Conservation (phyloP, 1,140 invertebrate species). For the Manduca sexta region DNA sequence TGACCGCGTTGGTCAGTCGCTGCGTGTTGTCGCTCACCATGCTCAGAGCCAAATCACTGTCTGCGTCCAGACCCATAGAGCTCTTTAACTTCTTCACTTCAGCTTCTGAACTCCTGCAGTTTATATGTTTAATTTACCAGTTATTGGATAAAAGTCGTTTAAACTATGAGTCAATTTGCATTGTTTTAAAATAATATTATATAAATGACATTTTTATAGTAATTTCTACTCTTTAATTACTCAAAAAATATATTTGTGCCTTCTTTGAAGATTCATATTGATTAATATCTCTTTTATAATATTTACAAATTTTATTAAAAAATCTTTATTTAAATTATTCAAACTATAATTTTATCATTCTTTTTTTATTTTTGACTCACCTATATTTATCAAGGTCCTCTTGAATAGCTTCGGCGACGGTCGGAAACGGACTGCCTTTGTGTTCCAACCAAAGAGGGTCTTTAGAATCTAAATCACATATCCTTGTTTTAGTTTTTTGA, state of each 20-base stretch:
- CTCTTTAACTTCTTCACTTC: slow-evolving; percentile 96
- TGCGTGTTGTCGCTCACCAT: slow-evolving; percentile 96
- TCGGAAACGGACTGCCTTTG: slow-evolving; percentile 97
- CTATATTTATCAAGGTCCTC: slow-evolving; percentile 96
- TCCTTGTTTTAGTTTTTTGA: slow-evolving; percentile 82
- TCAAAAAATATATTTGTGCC: too few relatives aligned
- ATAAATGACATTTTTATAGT: too few relatives aligned
- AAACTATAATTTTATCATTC: too few relatives aligned
- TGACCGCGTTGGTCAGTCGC: slow-evolving; percentile 94
- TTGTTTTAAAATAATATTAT: too few relatives aligned
- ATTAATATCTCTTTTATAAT: too few relatives aligned
- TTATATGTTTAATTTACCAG: background rate
- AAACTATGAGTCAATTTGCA: too few relatives aligned
- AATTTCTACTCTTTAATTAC: too few relatives aligned
- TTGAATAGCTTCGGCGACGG: slow-evolving; percentile 98
- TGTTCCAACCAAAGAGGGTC: slow-evolving; percentile 95
- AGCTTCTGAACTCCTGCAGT: slow-evolving; percentile 86
- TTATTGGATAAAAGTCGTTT: too few relatives aligned
- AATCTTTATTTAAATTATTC: too few relatives aligned
- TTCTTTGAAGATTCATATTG: too few relatives aligned
- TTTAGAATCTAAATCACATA: slow-evolving; percentile 92
- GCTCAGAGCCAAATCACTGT: slow-evolving; percentile 82
- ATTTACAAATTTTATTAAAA: too few relatives aligned
- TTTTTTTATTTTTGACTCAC: too few relatives aligned
- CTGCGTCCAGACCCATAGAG: slow-evolving; percentile 90